A percentile compares a stretch with the other conserved stretches of the same genome.
Evolutionary conservation across 2,797 vertebrate genomes (phyloP).

Genomic region (Neomorphus geoffroyi): DNA sequence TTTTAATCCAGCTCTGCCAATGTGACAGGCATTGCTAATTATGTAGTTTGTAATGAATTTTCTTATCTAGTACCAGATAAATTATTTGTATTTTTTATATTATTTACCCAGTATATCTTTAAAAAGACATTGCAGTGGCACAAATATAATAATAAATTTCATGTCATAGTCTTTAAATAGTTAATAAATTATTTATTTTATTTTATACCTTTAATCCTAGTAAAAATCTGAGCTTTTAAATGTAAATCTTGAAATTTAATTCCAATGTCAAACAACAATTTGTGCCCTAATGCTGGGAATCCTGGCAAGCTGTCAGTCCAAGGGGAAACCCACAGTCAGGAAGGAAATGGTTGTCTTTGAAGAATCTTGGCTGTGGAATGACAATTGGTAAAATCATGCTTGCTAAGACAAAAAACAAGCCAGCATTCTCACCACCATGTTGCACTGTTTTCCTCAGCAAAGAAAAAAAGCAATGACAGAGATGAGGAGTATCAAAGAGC

Average conservation of each 20-base stretch:
- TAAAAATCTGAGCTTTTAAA: not conserved
- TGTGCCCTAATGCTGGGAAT: not conserved
- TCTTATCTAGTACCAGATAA: not conserved
- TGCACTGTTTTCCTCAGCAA: not conserved
- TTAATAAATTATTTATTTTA: not conserved
- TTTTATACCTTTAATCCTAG: not conserved
- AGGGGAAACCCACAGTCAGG: not conserved
- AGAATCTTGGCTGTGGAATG: not conserved
- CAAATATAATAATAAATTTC: not conserved
- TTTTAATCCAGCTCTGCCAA: not conserved
- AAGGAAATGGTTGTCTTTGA: not conserved
- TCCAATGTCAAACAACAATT: not conserved
- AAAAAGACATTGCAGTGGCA: not conserved
- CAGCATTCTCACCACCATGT: not conserved
- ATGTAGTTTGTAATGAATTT: not conserved
- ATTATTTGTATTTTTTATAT: not conserved
- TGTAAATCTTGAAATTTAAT: not conserved
- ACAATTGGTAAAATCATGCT: not conserved
- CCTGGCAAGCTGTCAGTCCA: not conserved
- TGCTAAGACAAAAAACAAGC: not conserved
- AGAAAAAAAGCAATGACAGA: not conserved
- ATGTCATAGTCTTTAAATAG: not conserved
- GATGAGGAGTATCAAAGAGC: not conserved
- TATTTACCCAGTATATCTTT: not conserved
- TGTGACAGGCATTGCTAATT: not conserved